A percentile compares a stretch with the other conserved stretches of the same genome.
These are phyloP conservation scores for Muscicapa striata DNA, from an alignment of 2,797 vertebrate species.

Conservation along the genomic window DNA sequence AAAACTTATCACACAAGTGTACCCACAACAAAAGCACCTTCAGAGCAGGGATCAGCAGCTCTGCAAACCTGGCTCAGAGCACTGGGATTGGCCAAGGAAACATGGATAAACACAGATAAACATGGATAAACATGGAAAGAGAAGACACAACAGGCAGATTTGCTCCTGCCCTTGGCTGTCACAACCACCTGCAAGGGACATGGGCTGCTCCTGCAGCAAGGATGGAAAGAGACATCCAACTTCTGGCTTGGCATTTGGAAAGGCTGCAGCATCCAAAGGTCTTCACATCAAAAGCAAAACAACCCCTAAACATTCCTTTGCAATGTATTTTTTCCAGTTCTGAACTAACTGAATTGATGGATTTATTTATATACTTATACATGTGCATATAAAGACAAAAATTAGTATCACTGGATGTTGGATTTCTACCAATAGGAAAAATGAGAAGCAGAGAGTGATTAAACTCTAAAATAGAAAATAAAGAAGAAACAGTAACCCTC, in stretches of 20 bases:
- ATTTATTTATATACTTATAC: not conserved
- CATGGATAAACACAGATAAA: not conserved
- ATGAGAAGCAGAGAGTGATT: not conserved
- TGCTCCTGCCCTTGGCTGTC: not conserved
- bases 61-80: not conserved
- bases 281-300: not conserved
- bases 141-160: not conserved
- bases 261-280: not conserved
- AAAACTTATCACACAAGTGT: not conserved
- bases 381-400: not conserved
- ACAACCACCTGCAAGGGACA: not conserved
- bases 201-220: not conserved
- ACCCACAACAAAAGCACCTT: conserved; percentile 20
- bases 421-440: not conserved
- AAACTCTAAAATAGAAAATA: not conserved
- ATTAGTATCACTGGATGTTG: rapidly evolving
- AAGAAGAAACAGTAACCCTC: not conserved
- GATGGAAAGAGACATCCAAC: not conserved
- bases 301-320: not conserved
- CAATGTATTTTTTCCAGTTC: not conserved
- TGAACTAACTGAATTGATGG: not conserved
- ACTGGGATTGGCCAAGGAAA: not conserved
- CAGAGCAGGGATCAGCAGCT: not conserved
- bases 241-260: not conserved
- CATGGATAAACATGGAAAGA: not conserved